Conservation (phyloP, 2,113 vertebrate genomes). For the Calypte anna region DNA sequence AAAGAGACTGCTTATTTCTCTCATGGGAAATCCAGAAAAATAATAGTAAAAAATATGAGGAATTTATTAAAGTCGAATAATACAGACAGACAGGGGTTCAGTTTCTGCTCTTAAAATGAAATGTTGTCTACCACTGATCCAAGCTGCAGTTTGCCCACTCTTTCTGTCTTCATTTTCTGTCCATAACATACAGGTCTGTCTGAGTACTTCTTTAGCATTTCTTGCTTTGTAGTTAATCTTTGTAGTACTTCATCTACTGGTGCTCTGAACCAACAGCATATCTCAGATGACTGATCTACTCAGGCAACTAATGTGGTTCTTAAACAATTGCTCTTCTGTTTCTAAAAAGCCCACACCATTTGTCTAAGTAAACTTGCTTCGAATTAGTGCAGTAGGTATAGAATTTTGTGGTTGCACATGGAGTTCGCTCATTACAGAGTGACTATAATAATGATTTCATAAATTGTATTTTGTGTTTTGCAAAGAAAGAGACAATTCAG, state of each 20-base stretch:
- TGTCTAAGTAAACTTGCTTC: neutral
- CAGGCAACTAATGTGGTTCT: neutral
- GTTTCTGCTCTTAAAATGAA: neutral
- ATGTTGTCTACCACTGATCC: neutral
- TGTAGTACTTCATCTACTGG: neutral
- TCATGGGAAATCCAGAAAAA: neutral
- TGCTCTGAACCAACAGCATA: neutral
- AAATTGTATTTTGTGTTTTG: neutral
- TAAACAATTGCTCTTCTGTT: constrained; percentile 11
- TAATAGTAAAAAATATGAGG: neutral
- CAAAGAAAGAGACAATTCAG: neutral
- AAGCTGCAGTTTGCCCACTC: neutral
- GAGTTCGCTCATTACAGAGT: neutral
- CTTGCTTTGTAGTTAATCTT: constrained; percentile 27
- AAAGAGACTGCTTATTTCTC: neutral
- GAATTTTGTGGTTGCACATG: neutral
- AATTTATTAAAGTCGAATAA: neutral
- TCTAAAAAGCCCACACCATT: neutral
- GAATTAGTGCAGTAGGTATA: neutral
- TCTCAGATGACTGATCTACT: neutral
- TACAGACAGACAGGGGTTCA: neutral
- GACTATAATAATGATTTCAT: neutral
- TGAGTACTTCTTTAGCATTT: neutral
- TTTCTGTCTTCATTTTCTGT: constrained; percentile 2
- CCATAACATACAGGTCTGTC: neutral